phyloP scores from a whole-genome alignment of 2,888 invertebrate species.

The Melanostoma mellinum region DNA sequence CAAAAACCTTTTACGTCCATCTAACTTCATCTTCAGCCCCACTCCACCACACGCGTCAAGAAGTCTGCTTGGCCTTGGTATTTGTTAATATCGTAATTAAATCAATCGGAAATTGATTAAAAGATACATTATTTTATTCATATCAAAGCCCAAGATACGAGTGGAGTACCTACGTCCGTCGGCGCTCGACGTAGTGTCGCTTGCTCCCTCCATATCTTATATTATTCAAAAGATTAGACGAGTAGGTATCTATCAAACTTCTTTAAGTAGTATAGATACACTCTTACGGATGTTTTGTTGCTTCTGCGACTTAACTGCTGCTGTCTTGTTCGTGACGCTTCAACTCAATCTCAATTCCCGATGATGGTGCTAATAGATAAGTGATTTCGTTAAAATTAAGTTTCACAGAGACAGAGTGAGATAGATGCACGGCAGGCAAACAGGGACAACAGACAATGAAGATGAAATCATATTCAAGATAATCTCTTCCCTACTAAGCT shows the following conservation, averaged over 20 bases:
- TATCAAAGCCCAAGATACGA: not conserved
- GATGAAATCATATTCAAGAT: conserved; percentile 60
- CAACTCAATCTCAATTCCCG: conserved; percentile 13
- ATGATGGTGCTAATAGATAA: conserved; percentile 48
- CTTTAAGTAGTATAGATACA: not conserved
- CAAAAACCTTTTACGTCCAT: not conserved
- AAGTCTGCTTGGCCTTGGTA: conserved; percentile 52
- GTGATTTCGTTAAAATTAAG: conserved; percentile 31
- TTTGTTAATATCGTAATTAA: conserved; percentile 53
- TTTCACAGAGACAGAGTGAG: conserved; percentile 9
- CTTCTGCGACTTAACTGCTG: not conserved
- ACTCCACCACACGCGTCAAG: not conserved
- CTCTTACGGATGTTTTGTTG: conserved; percentile 6
- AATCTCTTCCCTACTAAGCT: conserved; percentile 51
- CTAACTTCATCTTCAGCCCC: not conserved
- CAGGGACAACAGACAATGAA: conserved; percentile 9
- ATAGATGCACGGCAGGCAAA: not conserved
- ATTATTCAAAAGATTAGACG: too few relatives aligned
- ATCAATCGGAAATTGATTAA: conserved; percentile 51
- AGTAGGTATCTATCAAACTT: conserved; percentile 6
- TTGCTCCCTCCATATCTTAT: too few relatives aligned
- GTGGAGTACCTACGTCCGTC: too few relatives aligned
- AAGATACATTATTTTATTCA: conserved; percentile 20
- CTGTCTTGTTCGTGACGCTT: not conserved
- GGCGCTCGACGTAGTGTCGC: too few relatives aligned